These are phyloP conservation scores for Cotesia typhae DNA, from an alignment of 1,140 invertebrate genomes.

Conservation along the genomic window DNA sequence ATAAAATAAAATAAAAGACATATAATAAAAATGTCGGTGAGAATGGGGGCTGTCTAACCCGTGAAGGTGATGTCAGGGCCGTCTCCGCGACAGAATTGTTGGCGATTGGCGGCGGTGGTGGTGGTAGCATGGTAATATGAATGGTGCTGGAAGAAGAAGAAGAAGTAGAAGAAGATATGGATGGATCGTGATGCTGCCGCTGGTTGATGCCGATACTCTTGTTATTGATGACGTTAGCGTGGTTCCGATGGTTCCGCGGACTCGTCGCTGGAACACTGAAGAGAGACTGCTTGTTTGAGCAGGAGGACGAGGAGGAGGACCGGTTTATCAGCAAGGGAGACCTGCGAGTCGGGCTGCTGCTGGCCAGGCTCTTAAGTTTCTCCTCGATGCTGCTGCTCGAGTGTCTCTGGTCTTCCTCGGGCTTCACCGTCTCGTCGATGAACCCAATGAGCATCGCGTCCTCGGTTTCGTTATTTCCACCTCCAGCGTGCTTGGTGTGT, in stretches of 20 bases:
- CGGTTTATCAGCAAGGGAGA: slow-evolving; percentile 46
- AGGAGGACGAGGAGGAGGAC: slow-evolving; percentile 31
- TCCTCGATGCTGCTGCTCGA: slow-evolving; percentile 50
- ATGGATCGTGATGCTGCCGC: slow-evolving; percentile 41
- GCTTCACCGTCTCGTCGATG: slow-evolving; percentile 29
- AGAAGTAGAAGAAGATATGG: slow-evolving; percentile 56
- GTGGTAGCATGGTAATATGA: slow-evolving; percentile 58
- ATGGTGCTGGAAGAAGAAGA: slow-evolving; percentile 63
- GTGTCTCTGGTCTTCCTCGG: slow-evolving; percentile 36
- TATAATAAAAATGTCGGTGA: slow-evolving; percentile 39
- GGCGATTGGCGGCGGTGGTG: slow-evolving; percentile 51
- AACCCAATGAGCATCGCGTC: slow-evolving; percentile 31
- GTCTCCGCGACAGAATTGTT: slow-evolving; percentile 44
- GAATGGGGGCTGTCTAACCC: slow-evolving; percentile 57
- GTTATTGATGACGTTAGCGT: slow-evolving; percentile 39
- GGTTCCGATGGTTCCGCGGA: slow-evolving; percentile 46
- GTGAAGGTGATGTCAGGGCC: slow-evolving; percentile 56
- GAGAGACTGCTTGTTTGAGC: slow-evolving; percentile 43
- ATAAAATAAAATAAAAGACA: slow-evolving; percentile 31
- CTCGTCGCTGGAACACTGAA: slow-evolving; percentile 45
- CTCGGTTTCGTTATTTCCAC: slow-evolving; percentile 28
- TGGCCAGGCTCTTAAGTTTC: slow-evolving; percentile 58
- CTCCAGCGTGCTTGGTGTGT: slow-evolving; percentile 21
- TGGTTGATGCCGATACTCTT: slow-evolving; percentile 38
- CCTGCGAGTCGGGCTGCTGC: slow-evolving; percentile 38